Percentiles rank a stretch among this genome's conserved stretches.
Evolutionary conservation across 2,113 vertebrate species (phyloP).

Genomic region (Etheostoma cragini): DNA sequence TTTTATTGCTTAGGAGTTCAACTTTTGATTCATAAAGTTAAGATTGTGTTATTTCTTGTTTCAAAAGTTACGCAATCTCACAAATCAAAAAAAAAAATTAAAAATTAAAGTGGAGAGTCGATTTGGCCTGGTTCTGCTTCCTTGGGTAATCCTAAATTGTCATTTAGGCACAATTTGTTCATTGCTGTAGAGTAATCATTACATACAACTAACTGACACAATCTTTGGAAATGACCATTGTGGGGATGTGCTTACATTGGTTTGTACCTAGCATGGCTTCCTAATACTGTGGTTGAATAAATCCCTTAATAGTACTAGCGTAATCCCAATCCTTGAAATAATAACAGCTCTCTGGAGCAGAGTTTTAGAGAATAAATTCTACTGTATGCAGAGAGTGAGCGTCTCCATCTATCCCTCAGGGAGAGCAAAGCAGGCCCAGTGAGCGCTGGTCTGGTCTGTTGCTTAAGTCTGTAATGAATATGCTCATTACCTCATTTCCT

Average conservation of each 20-base stretch:
- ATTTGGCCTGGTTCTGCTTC: not conserved
- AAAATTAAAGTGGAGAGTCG: not conserved
- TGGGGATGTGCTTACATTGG: slow-evolving; percentile 36
- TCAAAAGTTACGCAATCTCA: not conserved
- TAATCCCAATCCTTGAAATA: slow-evolving; percentile 37
- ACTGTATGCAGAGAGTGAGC: not conserved
- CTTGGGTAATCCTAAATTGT: not conserved
- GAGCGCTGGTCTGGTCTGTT: slow-evolving; percentile 28
- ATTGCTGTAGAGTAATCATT: slow-evolving; percentile 23
- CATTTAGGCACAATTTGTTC: slow-evolving; percentile 18
- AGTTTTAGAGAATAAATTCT: slow-evolving; percentile 14
- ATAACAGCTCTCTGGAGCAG: slow-evolving; percentile 46
- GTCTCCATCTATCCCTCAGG: slow-evolving; percentile 18
- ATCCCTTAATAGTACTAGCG: slow-evolving; percentile 49
- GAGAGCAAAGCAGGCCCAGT: slow-evolving; percentile 23
- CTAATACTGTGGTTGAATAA: slow-evolving; percentile 44
- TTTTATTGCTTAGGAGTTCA: not conserved
- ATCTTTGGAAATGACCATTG: slow-evolving; percentile 16
- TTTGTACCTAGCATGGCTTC: slow-evolving; percentile 21
- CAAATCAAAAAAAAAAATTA: not conserved
- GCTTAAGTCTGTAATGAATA: slow-evolving; percentile 49
- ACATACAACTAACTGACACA: slow-evolving; percentile 18
- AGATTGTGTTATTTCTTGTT: not conserved
- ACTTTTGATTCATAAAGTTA: not conserved
- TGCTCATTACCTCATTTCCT: slow-evolving; percentile 66